Percentiles rank a stretch among this genome's conserved stretches.
These are phyloP conservation scores for Nomada fucata DNA, from an alignment of 2,888 invertebrate genomes.

Conservation along the genomic window DNA sequence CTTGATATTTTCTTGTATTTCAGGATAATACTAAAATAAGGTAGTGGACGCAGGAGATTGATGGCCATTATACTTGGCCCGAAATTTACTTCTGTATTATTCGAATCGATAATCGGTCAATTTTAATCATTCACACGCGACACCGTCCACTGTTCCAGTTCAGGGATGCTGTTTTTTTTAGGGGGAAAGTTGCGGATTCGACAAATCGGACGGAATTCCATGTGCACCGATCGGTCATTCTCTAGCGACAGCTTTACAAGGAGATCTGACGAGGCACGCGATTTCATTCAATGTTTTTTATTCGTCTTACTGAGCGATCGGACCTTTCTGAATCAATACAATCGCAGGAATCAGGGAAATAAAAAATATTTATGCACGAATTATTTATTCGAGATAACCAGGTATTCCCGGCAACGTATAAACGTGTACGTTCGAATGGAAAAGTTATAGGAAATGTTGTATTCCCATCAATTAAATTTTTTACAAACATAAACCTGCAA, in stretches of 20 bases:
- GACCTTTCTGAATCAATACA: neutral
- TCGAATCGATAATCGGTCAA: constrained; percentile 39
- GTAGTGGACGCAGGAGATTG: constrained; percentile 19
- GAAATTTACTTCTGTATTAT: constrained; percentile 46
- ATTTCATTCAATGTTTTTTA: constrained; percentile 42
- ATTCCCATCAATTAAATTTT: too few species aligned
- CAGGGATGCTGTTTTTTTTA: constrained; percentile 7
- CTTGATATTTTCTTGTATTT: too few species aligned
- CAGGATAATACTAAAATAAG: too few species aligned
- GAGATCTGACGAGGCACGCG: constrained; percentile 59
- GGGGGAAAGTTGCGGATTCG: neutral
- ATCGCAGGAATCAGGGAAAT: neutral
- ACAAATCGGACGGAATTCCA: constrained; percentile 11
- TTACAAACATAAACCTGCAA: too few species aligned
- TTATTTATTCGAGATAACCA: too few species aligned
- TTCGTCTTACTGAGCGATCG: neutral
- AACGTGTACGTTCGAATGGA: too few species aligned
- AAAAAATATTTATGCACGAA: neutral
- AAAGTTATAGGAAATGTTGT: too few species aligned
- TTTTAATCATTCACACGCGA: constrained; percentile 39
- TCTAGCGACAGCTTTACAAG: constrained; percentile 73
- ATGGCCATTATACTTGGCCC: constrained; percentile 15
- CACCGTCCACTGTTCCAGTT: neutral
- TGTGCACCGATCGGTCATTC: constrained; percentile 71
- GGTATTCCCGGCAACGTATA: too few species aligned